Evolutionary conservation across 2,797 vertebrate species (phyloP).

Genomic region (Pyrocephalus nanus): DNA sequence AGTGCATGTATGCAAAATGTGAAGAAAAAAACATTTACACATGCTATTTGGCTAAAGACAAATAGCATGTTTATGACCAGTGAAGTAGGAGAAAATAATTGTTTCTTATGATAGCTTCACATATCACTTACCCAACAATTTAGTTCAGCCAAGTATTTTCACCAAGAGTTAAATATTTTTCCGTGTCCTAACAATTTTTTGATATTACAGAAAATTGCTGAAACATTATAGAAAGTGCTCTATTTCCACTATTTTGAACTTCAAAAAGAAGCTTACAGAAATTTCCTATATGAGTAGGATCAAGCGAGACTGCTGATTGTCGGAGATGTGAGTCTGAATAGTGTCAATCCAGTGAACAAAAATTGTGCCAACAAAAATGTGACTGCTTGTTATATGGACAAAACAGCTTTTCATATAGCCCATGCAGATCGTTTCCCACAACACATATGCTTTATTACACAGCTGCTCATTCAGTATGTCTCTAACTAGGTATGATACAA

Average conservation of each 20-base stretch:
- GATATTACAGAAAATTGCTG: neutral
- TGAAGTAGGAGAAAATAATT: neutral
- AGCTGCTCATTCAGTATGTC: neutral
- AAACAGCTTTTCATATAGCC: neutral
- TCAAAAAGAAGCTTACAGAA: neutral
- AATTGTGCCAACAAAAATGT: neutral
- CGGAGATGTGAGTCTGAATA: neutral
- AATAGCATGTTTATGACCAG: neutral
- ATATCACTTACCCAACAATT: neutral
- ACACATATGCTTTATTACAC: neutral
- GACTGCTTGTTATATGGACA: neutral
- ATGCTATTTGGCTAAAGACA: neutral
- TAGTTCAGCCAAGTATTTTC: neutral
- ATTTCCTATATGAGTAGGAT: neutral
- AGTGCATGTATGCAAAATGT: neutral
- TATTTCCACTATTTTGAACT: neutral
- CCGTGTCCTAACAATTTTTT: neutral
- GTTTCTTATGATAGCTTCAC: neutral
- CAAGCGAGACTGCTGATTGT: neutral
- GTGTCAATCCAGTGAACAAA: neutral
- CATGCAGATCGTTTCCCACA: neutral
- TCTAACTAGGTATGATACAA: neutral
- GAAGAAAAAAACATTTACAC: neutral
- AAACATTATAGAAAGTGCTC: neutral
- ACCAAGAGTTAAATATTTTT: neutral